These are phyloP conservation scores for Hydrolagus colliei DNA, from an alignment of 2,797 vertebrate species.

Conservation along the genomic window DNA sequence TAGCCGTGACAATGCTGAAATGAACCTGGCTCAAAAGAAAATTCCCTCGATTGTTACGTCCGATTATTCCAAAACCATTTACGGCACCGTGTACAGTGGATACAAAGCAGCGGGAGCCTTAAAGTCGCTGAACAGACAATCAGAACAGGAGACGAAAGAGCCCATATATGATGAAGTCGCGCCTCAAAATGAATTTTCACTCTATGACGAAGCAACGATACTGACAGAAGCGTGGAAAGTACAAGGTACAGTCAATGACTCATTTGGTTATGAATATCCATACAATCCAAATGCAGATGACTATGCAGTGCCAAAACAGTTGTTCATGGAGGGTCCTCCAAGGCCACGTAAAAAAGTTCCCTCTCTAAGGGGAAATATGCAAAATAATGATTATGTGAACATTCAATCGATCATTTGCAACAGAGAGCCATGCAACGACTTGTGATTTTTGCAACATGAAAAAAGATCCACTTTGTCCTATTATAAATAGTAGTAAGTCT, in stretches of 20 bases:
- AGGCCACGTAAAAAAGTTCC: slow-evolving; percentile 13
- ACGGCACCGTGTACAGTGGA: slow-evolving; percentile 11
- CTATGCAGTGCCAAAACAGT: slow-evolving; percentile 22
- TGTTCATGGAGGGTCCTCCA: not conserved
- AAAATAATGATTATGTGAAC: slow-evolving; percentile 24
- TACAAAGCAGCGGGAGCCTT: not conserved
- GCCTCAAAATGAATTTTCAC: not conserved
- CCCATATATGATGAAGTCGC: not conserved
- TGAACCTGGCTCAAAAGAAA: not conserved
- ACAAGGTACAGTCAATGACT: slow-evolving; percentile 21
- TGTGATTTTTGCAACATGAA: not conserved
- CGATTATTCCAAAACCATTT: slow-evolving; percentile 3
- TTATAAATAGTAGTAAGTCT: not conserved
- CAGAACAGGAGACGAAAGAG: not conserved
- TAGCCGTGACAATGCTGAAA: not conserved
- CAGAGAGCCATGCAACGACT: not conserved
- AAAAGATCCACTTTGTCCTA: not conserved
- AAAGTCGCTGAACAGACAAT: not conserved
- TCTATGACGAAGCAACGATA: slow-evolving; percentile 23
- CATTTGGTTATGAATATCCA: slow-evolving; percentile 26
- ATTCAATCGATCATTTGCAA: slow-evolving; percentile 7
- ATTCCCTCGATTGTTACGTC: slow-evolving; percentile 18
- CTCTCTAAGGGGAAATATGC: not conserved
- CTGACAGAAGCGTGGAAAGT: slow-evolving; percentile 23
- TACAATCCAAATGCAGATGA: slow-evolving; percentile 23